A percentile compares a stretch with the other conserved stretches of the same genome.
phyloP scores from a whole-genome alignment of 2,888 invertebrate species.

The Fragum fragum region DNA sequence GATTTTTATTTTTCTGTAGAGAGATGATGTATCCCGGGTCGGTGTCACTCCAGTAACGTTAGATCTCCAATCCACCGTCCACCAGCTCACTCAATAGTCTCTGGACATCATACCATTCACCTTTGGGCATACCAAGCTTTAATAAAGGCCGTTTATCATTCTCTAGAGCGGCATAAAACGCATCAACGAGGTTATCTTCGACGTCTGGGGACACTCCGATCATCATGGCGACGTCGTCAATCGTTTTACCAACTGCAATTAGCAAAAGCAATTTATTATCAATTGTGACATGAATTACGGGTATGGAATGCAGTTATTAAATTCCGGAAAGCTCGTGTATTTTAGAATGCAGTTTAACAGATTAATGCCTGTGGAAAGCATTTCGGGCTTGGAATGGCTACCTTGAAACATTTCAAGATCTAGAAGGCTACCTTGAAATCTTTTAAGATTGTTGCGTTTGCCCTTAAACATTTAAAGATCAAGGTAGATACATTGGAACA shows the following conservation, averaged over 20 bases:
- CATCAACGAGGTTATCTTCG: conserved; percentile 73
- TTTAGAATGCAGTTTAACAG: too few relatives aligned
- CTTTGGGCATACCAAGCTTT: conserved; percentile 80
- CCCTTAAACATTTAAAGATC: too few relatives aligned
- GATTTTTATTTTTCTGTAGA: background rate
- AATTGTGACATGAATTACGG: too few relatives aligned
- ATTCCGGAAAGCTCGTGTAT: too few relatives aligned
- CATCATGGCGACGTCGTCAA: conserved; percentile 74
- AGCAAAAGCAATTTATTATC: too few relatives aligned
- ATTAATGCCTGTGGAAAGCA: too few relatives aligned
- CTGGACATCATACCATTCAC: conserved; percentile 80
- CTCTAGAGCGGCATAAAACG: conserved; percentile 74
- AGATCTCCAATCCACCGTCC: conserved; percentile 74
- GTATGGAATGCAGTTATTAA: too few relatives aligned
- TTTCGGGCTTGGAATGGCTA: too few relatives aligned
- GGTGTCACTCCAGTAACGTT: conserved; percentile 8
- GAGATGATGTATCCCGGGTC: background rate
- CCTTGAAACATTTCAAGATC: too few relatives aligned
- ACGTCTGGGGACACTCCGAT: conserved; percentile 76
- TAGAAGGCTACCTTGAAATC: too few relatives aligned
- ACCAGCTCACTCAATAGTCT: conserved; percentile 73
- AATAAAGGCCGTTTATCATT: conserved; percentile 79
- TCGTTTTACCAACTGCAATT: conserved; percentile 73
- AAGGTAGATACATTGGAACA: too few relatives aligned
- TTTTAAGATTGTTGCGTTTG: too few relatives aligned